Evolutionary conservation across 2,113 vertebrate genomes (phyloP).

Genomic region (Chroicocephalus ridibundus): DNA sequence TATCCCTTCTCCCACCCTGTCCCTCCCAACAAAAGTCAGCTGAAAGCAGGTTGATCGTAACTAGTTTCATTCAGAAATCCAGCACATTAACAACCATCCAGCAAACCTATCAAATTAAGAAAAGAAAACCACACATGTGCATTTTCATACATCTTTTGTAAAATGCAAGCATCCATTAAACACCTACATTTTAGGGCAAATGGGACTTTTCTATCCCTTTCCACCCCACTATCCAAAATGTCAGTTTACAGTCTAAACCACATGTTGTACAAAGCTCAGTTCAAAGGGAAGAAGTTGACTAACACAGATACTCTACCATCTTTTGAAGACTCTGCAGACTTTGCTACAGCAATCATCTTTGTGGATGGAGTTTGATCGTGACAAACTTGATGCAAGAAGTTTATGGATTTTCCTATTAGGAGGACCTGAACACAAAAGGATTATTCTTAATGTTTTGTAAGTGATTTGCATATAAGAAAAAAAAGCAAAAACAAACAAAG

Average conservation of each 20-base stretch:
- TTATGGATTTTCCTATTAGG: conserved; percentile 97
- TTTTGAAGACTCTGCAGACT: conserved; percentile 86
- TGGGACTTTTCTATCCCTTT: neutral
- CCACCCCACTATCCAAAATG: neutral
- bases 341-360: conserved; percentile 86
- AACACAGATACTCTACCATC: conserved; percentile 77
- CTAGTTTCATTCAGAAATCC: neutral
- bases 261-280: rapidly evolving
- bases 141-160: neutral
- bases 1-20: neutral
- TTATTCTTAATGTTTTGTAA: neutral
- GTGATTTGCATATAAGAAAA: neutral
- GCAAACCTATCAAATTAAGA: neutral
- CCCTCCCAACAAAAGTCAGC: neutral
- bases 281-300: neutral
- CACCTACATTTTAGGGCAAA: neutral
- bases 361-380: conserved; percentile 91
- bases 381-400: conserved; percentile 98
- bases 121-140: neutral
- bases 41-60: neutral
- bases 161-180: neutral
- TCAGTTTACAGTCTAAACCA: neutral
- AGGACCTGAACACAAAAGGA: conserved; percentile 80
- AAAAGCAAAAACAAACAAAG: neutral
- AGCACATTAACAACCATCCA: neutral